Conservation (phyloP, 2,888 invertebrate species). For the Andricus curvator region DNA sequence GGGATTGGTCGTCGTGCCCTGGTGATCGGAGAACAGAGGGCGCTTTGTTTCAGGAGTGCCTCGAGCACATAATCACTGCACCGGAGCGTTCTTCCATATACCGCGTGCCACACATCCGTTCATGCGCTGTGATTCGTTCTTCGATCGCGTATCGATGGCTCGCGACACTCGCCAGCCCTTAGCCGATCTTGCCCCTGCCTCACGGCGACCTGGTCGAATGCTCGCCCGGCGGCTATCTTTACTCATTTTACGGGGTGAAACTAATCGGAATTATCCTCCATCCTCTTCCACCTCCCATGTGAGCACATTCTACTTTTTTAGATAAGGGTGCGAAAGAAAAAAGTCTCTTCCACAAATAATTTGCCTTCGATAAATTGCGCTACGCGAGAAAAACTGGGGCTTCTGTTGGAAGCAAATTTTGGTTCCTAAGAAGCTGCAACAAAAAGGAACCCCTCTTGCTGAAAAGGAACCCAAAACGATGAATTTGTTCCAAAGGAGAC, state of each 20-base stretch:
- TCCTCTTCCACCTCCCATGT: background rate
- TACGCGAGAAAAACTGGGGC: too few species aligned
- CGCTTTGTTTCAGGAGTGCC: slow-evolving; percentile 73
- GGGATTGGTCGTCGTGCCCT: slow-evolving; percentile 69
- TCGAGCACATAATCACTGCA: slow-evolving; percentile 69
- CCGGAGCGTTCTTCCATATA: slow-evolving; percentile 61
- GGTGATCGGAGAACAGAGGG: slow-evolving; percentile 68
- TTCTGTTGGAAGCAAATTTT: too few species aligned
- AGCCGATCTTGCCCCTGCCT: background rate
- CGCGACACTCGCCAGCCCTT: slow-evolving; percentile 42
- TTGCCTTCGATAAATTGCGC: background rate
- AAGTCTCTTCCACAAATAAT: slow-evolving; percentile 4
- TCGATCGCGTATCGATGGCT: slow-evolving; percentile 49
- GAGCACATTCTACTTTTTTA: background rate
- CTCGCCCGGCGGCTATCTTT: slow-evolving; percentile 18
- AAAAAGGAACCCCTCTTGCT: too few species aligned
- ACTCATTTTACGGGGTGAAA: slow-evolving; percentile 34
- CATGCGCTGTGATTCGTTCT: slow-evolving; percentile 48
- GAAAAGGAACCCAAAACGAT: too few species aligned
- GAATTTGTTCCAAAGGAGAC: too few species aligned
- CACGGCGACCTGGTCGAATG: slow-evolving; percentile 1
- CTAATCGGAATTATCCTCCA: slow-evolving; percentile 17
- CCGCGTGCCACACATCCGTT: slow-evolving; percentile 55
- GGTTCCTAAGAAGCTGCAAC: too few species aligned
- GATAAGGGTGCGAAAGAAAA: background rate